phyloP scores from a whole-genome alignment of 2,113 vertebrate genomes.

The Acanthisitta chloris region DNA sequence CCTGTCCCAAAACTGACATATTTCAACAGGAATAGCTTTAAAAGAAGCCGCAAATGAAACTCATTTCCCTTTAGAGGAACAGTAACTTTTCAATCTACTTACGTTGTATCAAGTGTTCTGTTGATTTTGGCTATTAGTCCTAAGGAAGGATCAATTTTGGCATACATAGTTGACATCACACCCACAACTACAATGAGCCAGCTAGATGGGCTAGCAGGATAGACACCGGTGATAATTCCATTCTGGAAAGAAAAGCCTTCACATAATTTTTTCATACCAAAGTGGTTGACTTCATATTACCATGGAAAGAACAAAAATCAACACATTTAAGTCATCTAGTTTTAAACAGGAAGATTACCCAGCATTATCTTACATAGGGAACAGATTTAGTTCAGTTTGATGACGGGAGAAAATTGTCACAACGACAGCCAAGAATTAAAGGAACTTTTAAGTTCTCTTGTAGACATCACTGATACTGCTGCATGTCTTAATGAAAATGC shows the following conservation, averaged over 20 bases:
- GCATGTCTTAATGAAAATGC: background rate
- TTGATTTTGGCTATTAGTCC: conserved; percentile 88
- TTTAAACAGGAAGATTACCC: background rate
- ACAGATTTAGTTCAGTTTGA: background rate
- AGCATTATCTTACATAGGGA: background rate
- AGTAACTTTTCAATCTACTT: conserved; percentile 30
- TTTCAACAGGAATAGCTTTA: background rate
- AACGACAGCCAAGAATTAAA: background rate
- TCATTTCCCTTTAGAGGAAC: background rate
- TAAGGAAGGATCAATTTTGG: conserved; percentile 88
- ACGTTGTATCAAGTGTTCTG: conserved; percentile 85
- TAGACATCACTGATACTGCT: background rate
- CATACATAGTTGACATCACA: conserved; percentile 91
- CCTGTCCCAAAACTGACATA: background rate
- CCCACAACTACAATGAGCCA: conserved; percentile 92
- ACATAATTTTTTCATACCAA: conserved; percentile 24
- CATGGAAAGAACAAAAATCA: background rate
- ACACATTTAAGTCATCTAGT: background rate
- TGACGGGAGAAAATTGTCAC: background rate
- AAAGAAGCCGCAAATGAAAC: background rate
- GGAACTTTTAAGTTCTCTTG: background rate
- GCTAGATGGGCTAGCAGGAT: conserved; percentile 91
- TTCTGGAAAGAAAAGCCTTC: conserved; percentile 80
- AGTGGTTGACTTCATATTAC: background rate
- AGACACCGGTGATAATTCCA: conserved; percentile 94